Conservation (phyloP, 2,888 invertebrate genomes). For the Drosophila kambysellisi region DNA sequence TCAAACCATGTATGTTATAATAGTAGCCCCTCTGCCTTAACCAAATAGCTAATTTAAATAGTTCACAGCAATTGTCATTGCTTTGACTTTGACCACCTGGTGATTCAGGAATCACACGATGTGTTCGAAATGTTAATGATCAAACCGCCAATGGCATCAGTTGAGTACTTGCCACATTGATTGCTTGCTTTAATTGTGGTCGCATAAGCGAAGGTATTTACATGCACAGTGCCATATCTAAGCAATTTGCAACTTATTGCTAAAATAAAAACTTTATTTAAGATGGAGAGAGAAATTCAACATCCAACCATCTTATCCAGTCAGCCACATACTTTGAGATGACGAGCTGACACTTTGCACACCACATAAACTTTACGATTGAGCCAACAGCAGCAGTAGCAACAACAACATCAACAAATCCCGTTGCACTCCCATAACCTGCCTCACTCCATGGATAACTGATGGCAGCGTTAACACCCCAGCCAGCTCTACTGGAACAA, state of each 20-base stretch:
- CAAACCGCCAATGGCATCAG: slow-evolving; percentile 5
- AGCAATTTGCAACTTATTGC: slow-evolving; percentile 40
- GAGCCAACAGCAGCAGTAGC: slow-evolving; percentile 19
- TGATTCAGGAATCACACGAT: neutral
- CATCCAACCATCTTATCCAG: slow-evolving; percentile 2
- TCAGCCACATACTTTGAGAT: slow-evolving; percentile 44
- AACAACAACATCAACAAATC: slow-evolving; percentile 13
- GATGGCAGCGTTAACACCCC: slow-evolving; percentile 44
- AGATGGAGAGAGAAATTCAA: neutral
- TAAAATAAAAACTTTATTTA: slow-evolving; percentile 45
- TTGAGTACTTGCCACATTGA: slow-evolving; percentile 33
- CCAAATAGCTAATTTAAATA: neutral
- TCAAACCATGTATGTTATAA: neutral
- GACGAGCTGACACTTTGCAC: slow-evolving; percentile 62
- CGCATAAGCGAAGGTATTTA: slow-evolving; percentile 15
- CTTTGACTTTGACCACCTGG: neutral
- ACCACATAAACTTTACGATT: slow-evolving; percentile 57
- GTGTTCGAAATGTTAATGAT: slow-evolving; percentile 3
- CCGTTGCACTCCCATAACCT: slow-evolving; percentile 5
- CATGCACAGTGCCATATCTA: slow-evolving; percentile 21
- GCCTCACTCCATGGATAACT: slow-evolving; percentile 16
- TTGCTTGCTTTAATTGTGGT: slow-evolving; percentile 26
- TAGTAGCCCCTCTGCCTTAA: neutral
- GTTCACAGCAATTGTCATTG: neutral
- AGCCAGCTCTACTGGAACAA: slow-evolving; percentile 32